Base-by-base conservation (phyloP, 2,888 invertebrate species). In the Eutolmus rufibarbis region DNA sequence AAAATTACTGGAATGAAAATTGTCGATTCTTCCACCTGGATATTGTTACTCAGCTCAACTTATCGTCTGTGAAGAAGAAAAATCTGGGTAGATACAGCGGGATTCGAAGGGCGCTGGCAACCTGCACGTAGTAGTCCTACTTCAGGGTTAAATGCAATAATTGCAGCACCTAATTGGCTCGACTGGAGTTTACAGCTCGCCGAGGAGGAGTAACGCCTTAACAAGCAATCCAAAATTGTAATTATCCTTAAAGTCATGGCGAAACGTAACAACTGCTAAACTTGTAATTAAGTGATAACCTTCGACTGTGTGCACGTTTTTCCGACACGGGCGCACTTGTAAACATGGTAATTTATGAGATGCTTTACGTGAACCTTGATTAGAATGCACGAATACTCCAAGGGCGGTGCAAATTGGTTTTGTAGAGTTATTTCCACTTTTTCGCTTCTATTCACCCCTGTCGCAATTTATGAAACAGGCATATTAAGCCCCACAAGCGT, bases 281-380 rank as follows among this genome's bases (percentile, higher is more conserved):
- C 79, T 79, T 79, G 79, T 79, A 79, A 79, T 79, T 79, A 79
- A 79, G 43, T 79, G 51, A 51, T 79, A 51, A 28, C 79, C 79
- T 79, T 79, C 51, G 79, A 79, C 51, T 79, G 79, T 34, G 51
- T 79, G 51, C 51, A 79, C 51, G 51, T 56, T 79, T 79, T 79
- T 51, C 51, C 51, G 43, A 51, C 79, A 79, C 51, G 51, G 28
- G 51, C 23, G 79, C 23, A 56, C 46, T 79, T 79, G 79, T 79
- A 51, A 79, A 79, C 79, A 56, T 51, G 79, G 43, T 79, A 46
- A 79, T 79, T 79, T 79, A 79, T 79, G 43, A 79, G n/a, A 46
- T 28, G 51, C 79, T 79, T 78, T 23, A 28, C 79, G 28, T 46
- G 51, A 28, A 51, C 51, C 14, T 79, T 79, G 46, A 79, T 79